These are phyloP conservation scores for Pantherophis guttatus DNA, from an alignment of 2,113 vertebrate species.

Conservation along the genomic window DNA sequence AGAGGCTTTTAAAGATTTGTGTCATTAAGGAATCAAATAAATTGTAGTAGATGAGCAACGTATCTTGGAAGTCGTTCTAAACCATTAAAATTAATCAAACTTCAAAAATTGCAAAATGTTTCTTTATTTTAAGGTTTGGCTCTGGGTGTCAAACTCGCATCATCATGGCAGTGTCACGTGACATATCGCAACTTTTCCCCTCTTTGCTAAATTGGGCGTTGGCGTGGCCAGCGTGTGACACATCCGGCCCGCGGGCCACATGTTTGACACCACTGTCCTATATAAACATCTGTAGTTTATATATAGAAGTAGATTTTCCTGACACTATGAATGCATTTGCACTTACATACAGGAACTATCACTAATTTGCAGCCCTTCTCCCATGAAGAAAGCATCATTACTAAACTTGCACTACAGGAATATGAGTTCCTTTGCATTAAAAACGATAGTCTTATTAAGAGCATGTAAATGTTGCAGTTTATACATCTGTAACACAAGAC, in stretches of 20 bases:
- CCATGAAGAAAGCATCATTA: neutral
- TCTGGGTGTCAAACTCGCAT: neutral
- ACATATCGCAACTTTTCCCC: no score
- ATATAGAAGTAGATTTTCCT: neutral
- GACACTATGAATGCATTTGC: neutral
- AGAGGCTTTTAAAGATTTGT: neutral
- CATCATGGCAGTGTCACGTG: no score
- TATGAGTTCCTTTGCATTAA: neutral
- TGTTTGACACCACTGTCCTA: neutral
- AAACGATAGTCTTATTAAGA: neutral
- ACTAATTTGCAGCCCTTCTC: neutral
- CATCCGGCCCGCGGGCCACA: accelerated
- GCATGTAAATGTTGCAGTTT: neutral
- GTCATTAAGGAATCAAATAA: neutral
- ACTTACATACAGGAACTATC: neutral
- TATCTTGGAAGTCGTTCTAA: neutral
- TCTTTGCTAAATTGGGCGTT: no score
- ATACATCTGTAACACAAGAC: neutral
- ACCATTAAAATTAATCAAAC: neutral
- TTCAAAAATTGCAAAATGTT: neutral
- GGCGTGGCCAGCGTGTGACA: no score
- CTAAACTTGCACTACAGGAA: neutral
- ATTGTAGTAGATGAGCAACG: neutral
- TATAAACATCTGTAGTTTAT: neutral
- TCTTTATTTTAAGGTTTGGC: neutral